Conservation (phyloP, 2,113 vertebrate species). For the Struthidea cinerea region DNA sequence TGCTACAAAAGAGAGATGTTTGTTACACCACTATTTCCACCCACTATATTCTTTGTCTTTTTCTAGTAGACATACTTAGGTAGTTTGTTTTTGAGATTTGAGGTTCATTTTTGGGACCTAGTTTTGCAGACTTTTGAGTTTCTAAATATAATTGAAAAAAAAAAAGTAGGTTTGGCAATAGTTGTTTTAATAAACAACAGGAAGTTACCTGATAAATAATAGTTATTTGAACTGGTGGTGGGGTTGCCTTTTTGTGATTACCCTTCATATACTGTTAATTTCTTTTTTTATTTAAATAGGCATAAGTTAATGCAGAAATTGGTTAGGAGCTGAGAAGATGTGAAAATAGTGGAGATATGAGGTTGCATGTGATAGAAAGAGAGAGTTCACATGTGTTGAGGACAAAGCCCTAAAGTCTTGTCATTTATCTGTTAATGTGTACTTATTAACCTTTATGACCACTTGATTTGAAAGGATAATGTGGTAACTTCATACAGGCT, state of each 20-base stretch:
- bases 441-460: background rate
- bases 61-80: background rate
- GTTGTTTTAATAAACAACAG: background rate
- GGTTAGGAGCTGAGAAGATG: background rate
- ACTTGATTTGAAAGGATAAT: background rate
- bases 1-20: background rate
- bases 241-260: background rate
- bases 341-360: background rate
- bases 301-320: background rate
- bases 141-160: background rate
- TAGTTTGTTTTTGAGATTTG: background rate
- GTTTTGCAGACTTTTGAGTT: background rate
- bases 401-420: background rate
- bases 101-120: background rate
- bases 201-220: background rate
- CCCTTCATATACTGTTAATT: background rate
- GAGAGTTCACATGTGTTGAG: background rate
- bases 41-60: background rate
- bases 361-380: background rate
- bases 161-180: background rate
- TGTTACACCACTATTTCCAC: background rate
- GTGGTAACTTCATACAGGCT: background rate
- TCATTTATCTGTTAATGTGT: background rate
- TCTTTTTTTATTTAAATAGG: background rate
- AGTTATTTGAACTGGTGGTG: background rate